Conservation (phyloP, 2,797 vertebrate species). For the Oreochromis mossambicus region DNA sequence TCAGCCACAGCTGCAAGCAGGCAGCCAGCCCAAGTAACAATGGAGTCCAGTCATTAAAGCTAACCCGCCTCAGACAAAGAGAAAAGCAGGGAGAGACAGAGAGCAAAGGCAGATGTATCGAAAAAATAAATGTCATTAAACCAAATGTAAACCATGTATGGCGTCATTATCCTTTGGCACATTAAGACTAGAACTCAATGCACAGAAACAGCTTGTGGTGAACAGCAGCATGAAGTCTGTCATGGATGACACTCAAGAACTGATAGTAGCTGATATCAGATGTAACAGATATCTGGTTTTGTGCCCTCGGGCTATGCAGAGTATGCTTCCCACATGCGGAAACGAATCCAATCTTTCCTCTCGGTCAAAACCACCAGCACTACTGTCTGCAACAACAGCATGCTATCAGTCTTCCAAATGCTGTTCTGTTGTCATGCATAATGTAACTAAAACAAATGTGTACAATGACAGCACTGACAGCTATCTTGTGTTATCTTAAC, state of each 20-base stretch:
- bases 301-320: conserved; percentile 32
- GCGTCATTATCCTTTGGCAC: neutral
- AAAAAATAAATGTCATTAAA: conserved; percentile 12
- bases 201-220: neutral
- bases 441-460: conserved; percentile 7
- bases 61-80: conserved; percentile 40
- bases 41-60: conserved; percentile 73
- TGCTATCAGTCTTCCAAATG: neutral
- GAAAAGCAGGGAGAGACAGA: neutral
- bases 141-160: neutral
- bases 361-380: conserved; percentile 13
- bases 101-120: neutral
- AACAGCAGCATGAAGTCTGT: conserved; percentile 1
- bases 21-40: conserved; percentile 66
- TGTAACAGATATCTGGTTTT: conserved; percentile 44
- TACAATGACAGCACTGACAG: neutral
- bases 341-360: conserved; percentile 37
- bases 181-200: neutral
- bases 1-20: conserved; percentile 78
- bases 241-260: conserved; percentile 33
- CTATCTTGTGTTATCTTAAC: neutral
- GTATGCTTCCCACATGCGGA: conserved; percentile 51
- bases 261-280: conserved; percentile 52
- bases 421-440: neutral
- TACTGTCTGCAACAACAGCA: neutral